These are phyloP conservation scores for Cistogaster globosa DNA, from an alignment of 2,888 invertebrate genomes.

Conservation along the genomic window DNA sequence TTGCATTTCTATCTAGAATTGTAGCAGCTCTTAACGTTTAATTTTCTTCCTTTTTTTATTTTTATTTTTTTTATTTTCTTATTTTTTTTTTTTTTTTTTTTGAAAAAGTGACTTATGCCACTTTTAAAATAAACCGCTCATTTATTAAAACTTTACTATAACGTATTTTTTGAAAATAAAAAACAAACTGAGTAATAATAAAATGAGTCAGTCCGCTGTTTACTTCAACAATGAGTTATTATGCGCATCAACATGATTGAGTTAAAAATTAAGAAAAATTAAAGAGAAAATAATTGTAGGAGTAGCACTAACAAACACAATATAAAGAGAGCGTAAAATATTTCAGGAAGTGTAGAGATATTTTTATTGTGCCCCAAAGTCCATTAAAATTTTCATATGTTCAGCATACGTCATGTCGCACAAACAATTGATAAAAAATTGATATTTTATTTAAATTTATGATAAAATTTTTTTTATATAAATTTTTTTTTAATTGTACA, in stretches of 20 bases:
- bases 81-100: too few species aligned
- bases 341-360: constrained; percentile 53
- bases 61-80: too few species aligned
- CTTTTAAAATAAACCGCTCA: too few species aligned
- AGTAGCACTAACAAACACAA: not conserved
- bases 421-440: not conserved
- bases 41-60: too few species aligned
- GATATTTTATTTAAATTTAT: not conserved
- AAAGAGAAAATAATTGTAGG: constrained; percentile 23
- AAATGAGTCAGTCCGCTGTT: too few species aligned
- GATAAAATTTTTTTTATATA: not conserved
- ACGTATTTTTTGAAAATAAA: too few species aligned
- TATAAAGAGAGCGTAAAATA: not conserved
- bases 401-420: constrained; percentile 61
- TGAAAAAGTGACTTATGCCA: too few species aligned
- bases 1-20: too few species aligned
- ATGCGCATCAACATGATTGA: constrained; percentile 44
- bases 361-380: constrained; percentile 31
- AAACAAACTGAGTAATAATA: too few species aligned
- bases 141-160: too few species aligned
- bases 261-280: constrained; percentile 20
- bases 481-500: too few species aligned
- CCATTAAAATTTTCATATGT: constrained; percentile 13
- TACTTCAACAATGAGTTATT: not conserved
- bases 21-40: too few species aligned